Evolutionary conservation across 2,888 invertebrate genomes (phyloP).

Genomic region (Conomelus anceps): DNA sequence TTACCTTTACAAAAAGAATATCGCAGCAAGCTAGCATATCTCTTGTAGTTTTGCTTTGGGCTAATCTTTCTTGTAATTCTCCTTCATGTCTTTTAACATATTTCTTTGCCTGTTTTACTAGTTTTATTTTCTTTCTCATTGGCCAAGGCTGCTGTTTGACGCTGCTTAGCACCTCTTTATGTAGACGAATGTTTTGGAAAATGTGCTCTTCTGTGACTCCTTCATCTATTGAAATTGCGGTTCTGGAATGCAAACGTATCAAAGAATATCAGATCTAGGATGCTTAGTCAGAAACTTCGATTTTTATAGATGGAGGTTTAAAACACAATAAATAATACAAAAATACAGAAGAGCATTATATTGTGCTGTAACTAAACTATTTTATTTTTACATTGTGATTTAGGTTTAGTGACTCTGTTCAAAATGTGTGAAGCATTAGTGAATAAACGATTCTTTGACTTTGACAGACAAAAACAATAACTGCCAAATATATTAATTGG

Average conservation of each 20-base stretch:
- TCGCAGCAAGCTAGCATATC: constrained; percentile 81
- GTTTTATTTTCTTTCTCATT: constrained; percentile 71
- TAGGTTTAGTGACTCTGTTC: no score
- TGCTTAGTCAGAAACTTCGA: no score
- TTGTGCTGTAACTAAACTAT: no score
- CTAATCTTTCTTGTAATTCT: constrained; percentile 77
- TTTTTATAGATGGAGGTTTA: no score
- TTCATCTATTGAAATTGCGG: constrained; percentile 73
- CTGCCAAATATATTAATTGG: no score
- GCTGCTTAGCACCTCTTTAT: constrained; percentile 83
- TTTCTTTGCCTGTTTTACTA: constrained; percentile 75
- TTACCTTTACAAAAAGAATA: constrained; percentile 71
- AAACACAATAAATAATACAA: no score
- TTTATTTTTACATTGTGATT: no score
- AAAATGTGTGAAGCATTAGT: no score
- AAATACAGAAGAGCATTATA: no score
- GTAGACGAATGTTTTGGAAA: constrained; percentile 80
- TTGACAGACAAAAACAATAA: no score
- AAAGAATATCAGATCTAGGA: no score
- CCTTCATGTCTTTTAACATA: constrained; percentile 88
- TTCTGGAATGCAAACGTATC: constrained; percentile 45
- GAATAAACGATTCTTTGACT: no score
- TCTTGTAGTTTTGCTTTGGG: constrained; percentile 78
- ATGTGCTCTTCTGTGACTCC: constrained; percentile 76
- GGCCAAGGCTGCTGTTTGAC: constrained; percentile 81